phyloP scores from a whole-genome alignment of 2,113 vertebrate species.

The Cnemophilus loriae region DNA sequence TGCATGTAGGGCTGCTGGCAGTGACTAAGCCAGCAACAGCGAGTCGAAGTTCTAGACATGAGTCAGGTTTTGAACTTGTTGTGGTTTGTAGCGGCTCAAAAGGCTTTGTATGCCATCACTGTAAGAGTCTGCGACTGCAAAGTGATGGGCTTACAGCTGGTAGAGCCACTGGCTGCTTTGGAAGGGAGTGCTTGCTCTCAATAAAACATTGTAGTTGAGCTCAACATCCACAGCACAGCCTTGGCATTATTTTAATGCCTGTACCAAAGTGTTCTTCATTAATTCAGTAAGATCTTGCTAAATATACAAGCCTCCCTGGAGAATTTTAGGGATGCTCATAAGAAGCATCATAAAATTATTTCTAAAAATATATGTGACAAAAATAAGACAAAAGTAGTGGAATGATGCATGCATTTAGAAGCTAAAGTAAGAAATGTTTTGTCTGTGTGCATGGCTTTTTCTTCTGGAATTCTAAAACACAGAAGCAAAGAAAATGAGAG shows the following conservation, averaged over 20 bases:
- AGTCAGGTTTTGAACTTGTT: slow-evolving; percentile 30
- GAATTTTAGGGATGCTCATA: background rate
- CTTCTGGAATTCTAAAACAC: background rate
- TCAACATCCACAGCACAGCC: background rate
- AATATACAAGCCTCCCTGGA: background rate
- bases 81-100: slow-evolving; percentile 16
- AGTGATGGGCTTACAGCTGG: background rate
- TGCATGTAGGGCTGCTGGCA: slow-evolving; percentile 18
- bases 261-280: background rate
- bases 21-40: background rate
- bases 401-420: background rate
- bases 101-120: background rate
- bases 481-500: background rate
- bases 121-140: background rate
- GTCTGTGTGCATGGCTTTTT: background rate
- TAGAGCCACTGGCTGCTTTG: background rate
- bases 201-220: background rate
- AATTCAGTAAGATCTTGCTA: background rate
- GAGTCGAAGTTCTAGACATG: background rate
- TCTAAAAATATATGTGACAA: background rate
- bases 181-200: background rate
- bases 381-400: background rate
- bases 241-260: background rate
- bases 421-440: background rate
- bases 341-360: background rate